These are phyloP conservation scores for Parauchenoglanis ngamensis DNA, from an alignment of 2,797 vertebrate genomes.

Conservation along the genomic window DNA sequence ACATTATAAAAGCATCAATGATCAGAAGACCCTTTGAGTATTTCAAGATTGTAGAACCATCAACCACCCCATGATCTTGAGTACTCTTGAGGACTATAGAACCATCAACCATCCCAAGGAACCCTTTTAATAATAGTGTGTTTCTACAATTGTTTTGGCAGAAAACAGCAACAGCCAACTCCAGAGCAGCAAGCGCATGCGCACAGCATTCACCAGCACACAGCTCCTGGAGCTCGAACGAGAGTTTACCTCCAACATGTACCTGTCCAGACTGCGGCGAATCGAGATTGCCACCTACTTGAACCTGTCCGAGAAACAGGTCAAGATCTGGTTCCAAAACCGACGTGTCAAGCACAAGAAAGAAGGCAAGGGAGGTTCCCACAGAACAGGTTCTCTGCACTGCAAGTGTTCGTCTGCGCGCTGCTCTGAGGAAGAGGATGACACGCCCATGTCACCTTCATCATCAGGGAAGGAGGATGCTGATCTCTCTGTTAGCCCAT, in stretches of 20 bases:
- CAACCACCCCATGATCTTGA: background rate
- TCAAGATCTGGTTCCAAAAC: slow-evolving; percentile 99
- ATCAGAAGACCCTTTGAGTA: background rate
- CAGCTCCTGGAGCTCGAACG: slow-evolving; percentile 96
- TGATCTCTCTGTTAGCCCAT: slow-evolving; percentile 90
- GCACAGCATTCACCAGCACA: slow-evolving; percentile 98
- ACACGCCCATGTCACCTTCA: slow-evolving; percentile 90
- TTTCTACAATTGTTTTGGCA: slow-evolving; percentile 58
- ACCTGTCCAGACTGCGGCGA: slow-evolving; percentile 94
- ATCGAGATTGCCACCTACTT: slow-evolving; percentile 99
- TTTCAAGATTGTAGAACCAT: background rate
- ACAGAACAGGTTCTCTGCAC: slow-evolving; percentile 78
- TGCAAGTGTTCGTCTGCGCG: slow-evolving; percentile 93
- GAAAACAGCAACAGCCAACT: slow-evolving; percentile 89
- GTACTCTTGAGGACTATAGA: background rate
- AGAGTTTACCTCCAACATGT: slow-evolving; percentile 99
- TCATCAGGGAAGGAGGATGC: slow-evolving; percentile 96
- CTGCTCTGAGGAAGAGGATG: slow-evolving; percentile 91
- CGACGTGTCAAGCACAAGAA: slow-evolving; percentile 99
- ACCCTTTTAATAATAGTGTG: background rate
- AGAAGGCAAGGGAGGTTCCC: slow-evolving; percentile 88
- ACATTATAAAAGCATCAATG: background rate
- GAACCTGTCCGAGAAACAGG: slow-evolving; percentile 98
- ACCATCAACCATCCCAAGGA: too few species aligned
- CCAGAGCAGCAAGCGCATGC: slow-evolving; percentile 98